Base-by-base conservation (phyloP, 2,113 vertebrate species). In the Urocolius indicus region DNA sequence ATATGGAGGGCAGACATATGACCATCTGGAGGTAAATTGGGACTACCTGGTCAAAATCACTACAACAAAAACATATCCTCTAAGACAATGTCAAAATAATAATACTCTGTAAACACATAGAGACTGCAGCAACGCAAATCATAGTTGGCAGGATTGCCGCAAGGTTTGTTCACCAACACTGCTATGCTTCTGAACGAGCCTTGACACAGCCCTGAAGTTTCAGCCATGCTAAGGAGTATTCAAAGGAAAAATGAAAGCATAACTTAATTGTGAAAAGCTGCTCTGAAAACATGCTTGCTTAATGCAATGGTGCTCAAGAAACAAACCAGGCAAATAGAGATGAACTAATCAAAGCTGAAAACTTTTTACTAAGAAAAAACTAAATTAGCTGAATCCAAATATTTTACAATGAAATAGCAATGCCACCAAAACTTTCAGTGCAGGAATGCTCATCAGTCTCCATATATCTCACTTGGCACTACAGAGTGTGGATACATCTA, bases 41-140 rank as follows among this genome's bases (percentile, higher is more conserved):
- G 57, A 61, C 90, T 93, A 96, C 96, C 93, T 93, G 80, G 57
- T 87, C 85, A 92, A 68, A 94, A 90, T 72, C 79, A n/a, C 67
- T 36, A 24, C 19, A 86, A 95, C 13, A 93, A 76, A 95, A 96
- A 69, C 68, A 67, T 65, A 95, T 81, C 88, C 90, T 75, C 76
- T 51, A 67, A 92, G 92, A 93, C 88, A 54, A 61, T 82, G 80
- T 86, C 92, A 87, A 73, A 88, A 46, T 34, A 90, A 52, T 83
- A 94, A 43, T 54, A 57, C 26, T 91, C 55, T 1, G 23, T 75
- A 81, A 87, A 89, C 49, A 65, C 11, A 30, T 11, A 48, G 68
- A 66, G 59, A 36, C 27, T 46, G 48, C 52, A 79, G 41, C 63
- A 49, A 27, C 0, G 0, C 71, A 90, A 85, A 95, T 78, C 18